A percentile compares a stretch with the other conserved stretches of the same genome.
Conservation (phyloP, 2,888 invertebrate species). For the Galerucella pusilla region DNA sequence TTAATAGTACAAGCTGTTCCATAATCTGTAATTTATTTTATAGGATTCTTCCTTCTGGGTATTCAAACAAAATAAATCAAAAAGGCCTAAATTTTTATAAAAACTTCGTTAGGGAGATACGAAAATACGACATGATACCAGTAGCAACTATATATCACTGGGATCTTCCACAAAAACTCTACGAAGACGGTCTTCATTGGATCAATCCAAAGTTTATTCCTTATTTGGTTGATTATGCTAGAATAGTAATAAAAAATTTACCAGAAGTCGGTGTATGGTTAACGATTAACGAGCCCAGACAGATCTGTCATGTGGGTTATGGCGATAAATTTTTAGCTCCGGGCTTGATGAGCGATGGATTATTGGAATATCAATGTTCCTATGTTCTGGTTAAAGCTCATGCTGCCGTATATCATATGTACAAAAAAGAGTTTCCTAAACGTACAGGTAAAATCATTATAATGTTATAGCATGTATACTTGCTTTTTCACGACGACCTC, state of each 20-base stretch:
- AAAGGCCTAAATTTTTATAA: conserved; percentile 55
- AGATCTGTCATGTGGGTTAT: conserved; percentile 19
- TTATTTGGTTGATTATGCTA: conserved; percentile 71
- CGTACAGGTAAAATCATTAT: conserved; percentile 42
- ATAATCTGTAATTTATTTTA: not conserved
- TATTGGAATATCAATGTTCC: conserved; percentile 73
- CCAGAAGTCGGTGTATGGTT: conserved; percentile 60
- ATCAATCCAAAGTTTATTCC: conserved; percentile 61
- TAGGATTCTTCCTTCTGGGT: conserved; percentile 70
- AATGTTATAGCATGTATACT: too few species aligned
- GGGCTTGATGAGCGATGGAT: conserved; percentile 67
- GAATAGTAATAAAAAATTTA: conserved; percentile 57
- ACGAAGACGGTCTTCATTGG: conserved; percentile 70
- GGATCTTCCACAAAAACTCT: conserved; percentile 45
- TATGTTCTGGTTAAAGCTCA: conserved; percentile 75
- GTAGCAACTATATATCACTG: conserved; percentile 53
- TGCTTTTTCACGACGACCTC: too few species aligned
- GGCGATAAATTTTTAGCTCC: conserved; percentile 68
- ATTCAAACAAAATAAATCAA: conserved; percentile 64
- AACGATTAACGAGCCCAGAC: conserved; percentile 30
- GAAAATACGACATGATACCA: conserved; percentile 48
- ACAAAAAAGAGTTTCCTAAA: conserved; percentile 66
- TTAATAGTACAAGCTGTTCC: too few species aligned
- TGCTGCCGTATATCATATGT: conserved; percentile 72
- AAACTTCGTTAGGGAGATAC: conserved; percentile 28